These are phyloP conservation scores for Chloroclystis v-ata DNA, from an alignment of 2,888 invertebrate genomes.

Conservation along the genomic window DNA sequence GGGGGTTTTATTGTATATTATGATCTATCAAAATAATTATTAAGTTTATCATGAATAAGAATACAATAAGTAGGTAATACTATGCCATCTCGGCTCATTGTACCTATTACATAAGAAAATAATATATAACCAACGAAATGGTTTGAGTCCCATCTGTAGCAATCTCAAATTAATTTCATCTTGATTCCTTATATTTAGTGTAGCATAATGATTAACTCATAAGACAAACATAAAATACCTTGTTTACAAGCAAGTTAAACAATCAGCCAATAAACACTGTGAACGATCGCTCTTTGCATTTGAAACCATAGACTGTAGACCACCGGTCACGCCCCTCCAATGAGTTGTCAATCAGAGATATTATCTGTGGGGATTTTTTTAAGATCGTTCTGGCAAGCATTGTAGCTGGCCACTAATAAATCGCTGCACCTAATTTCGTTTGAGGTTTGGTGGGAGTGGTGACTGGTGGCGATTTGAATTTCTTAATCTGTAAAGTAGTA, in stretches of 20 bases:
- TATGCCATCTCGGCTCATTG: too few species aligned
- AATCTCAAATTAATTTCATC: too few species aligned
- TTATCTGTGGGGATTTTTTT: slow-evolving; percentile 42
- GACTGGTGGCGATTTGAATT: slow-evolving; percentile 1
- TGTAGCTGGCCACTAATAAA: slow-evolving; percentile 38
- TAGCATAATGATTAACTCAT: too few species aligned
- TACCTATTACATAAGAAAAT: too few species aligned
- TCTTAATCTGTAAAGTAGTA: background rate
- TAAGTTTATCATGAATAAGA: too few species aligned
- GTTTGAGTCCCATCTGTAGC: too few species aligned
- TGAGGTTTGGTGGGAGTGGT: slow-evolving; percentile 14
- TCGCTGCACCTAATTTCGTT: slow-evolving; percentile 38
- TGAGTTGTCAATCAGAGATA: slow-evolving; percentile 41
- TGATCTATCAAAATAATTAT: too few species aligned
- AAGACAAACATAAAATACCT: background rate
- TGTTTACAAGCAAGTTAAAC: background rate
- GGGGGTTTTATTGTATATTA: too few species aligned
- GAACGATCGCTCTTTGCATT: slow-evolving; percentile 14
- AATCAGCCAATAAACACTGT: slow-evolving; percentile 13
- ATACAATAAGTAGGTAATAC: too few species aligned
- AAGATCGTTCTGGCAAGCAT: slow-evolving; percentile 32
- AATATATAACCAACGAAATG: too few species aligned
- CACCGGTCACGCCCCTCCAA: slow-evolving; percentile 43
- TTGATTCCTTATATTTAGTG: too few species aligned
- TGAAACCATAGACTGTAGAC: slow-evolving; percentile 30